These are phyloP conservation scores for Leptoclinus maculatus DNA, from an alignment of 2,797 vertebrate genomes.

Conservation along the genomic window DNA sequence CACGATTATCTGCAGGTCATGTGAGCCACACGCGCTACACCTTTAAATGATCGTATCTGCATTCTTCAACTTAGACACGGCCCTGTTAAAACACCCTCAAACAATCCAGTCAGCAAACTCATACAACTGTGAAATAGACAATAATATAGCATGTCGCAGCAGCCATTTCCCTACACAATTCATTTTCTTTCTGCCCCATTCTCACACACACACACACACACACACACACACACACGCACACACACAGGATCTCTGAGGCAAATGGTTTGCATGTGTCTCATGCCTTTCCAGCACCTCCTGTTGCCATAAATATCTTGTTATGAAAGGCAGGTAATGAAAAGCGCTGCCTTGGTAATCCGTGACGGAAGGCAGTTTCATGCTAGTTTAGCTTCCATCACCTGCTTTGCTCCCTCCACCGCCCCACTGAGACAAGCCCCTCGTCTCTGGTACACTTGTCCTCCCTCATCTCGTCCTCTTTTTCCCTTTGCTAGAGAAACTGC, in stretches of 20 bases:
- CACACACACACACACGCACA: constrained; percentile 8
- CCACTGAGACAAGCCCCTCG: constrained; percentile 34
- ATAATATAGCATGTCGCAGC: constrained; percentile 73
- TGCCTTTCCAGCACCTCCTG: constrained; percentile 63
- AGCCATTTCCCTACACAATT: constrained; percentile 75
- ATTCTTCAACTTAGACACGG: constrained; percentile 39
- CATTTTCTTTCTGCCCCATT: constrained; percentile 75
- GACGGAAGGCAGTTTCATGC: constrained; percentile 77
- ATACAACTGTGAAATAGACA: constrained; percentile 78
- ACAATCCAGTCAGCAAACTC: constrained; percentile 74
- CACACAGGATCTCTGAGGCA: constrained; percentile 57
- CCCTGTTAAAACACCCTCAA: constrained; percentile 45
- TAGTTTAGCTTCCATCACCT: constrained; percentile 75
- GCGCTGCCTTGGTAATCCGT: constrained; percentile 72
- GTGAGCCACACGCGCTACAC: background rate
- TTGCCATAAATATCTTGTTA: constrained; percentile 80
- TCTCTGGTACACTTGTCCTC: constrained; percentile 38
- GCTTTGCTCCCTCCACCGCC: constrained; percentile 35
- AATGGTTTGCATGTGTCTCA: constrained; percentile 75
- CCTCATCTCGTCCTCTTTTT: constrained; percentile 44
- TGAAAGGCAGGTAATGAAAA: constrained; percentile 83
- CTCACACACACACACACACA: constrained; percentile 9
- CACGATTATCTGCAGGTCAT: constrained; percentile 8
- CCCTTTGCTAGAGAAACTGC: constrained; percentile 45
- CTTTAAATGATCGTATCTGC: constrained; percentile 20